Conservation (phyloP, 2,888 invertebrate species). For the Acleris literana region DNA sequence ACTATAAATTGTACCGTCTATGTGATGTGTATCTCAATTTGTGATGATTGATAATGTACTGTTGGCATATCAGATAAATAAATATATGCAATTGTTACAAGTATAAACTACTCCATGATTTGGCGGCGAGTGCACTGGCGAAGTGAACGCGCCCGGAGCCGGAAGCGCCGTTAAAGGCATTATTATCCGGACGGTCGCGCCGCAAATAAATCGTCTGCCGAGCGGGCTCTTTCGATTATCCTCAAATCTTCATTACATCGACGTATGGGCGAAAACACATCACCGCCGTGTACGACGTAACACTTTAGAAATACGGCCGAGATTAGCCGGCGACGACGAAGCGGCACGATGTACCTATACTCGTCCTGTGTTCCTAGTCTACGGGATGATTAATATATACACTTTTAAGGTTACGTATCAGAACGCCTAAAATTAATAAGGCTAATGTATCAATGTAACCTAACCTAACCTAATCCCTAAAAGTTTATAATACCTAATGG, state of each 20-base stretch:
- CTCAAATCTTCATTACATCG: constrained; percentile 83
- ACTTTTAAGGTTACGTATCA: not conserved
- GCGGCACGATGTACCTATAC: not conserved
- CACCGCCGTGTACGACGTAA: constrained; percentile 44
- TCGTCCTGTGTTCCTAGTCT: not conserved
- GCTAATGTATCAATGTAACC: no score
- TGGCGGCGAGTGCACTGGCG: constrained; percentile 45
- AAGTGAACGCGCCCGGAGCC: constrained; percentile 52
- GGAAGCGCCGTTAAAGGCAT: constrained; percentile 77
- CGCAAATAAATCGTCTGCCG: constrained; percentile 81
- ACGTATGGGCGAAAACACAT: constrained; percentile 50
- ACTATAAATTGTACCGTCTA: no score
- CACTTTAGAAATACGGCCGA: not conserved
- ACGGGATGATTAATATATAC: not conserved
- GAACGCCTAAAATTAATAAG: no score
- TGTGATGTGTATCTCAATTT: no score
- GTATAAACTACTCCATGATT: not conserved
- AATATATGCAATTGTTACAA: no score
- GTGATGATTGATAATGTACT: no score
- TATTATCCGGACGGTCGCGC: constrained; percentile 81
- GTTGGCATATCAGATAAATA: no score
- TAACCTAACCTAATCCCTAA: no score
- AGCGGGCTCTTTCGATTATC: constrained; percentile 81
- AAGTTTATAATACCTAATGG: no score
- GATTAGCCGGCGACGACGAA: not conserved